Percentiles rank a stretch among this genome's conserved stretches.
phyloP scores from a whole-genome alignment of 1,140 invertebrate species.

The Drosophila erecta region DNA sequence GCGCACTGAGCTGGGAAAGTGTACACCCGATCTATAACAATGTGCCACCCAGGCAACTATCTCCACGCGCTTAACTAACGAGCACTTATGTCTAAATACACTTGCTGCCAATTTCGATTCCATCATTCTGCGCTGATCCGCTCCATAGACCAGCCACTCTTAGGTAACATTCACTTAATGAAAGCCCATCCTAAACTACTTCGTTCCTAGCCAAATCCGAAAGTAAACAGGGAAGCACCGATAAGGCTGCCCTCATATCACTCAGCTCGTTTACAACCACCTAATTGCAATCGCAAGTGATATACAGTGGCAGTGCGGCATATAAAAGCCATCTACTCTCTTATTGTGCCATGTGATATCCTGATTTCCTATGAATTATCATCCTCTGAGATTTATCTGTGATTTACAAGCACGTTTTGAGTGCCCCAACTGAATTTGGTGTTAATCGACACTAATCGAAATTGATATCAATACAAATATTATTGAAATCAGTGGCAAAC shows the following conservation, averaged over 20 bases:
- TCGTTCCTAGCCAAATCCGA: slow-evolving; percentile 14
- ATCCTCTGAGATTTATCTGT: slow-evolving; percentile 12
- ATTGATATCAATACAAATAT: background rate
- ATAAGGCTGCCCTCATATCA: slow-evolving; percentile 35
- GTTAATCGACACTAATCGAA: slow-evolving; percentile 3
- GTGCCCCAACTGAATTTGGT: background rate
- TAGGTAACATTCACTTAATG: slow-evolving; percentile 38
- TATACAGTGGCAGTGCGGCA: slow-evolving; percentile 29
- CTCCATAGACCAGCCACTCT: slow-evolving; percentile 27
- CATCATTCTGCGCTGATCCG: slow-evolving; percentile 32
- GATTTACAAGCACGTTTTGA: slow-evolving; percentile 1
- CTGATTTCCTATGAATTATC: slow-evolving; percentile 25
- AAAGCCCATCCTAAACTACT: slow-evolving; percentile 14
- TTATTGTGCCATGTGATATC: background rate
- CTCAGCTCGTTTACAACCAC: slow-evolving; percentile 20
- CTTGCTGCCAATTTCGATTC: slow-evolving; percentile 38
- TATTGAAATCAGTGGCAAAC: background rate
- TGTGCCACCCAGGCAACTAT: background rate
- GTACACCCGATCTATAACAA: background rate
- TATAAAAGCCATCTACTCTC: slow-evolving; percentile 24
- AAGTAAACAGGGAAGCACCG: slow-evolving; percentile 23
- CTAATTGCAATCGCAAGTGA: slow-evolving; percentile 45
- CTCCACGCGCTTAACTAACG: slow-evolving; percentile 18
- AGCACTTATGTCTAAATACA: slow-evolving; percentile 29
- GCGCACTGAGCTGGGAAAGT: background rate